Percentiles rank a stretch among this genome's conserved stretches.
These are phyloP conservation scores for Lysandra coridon DNA, from an alignment of 2,888 invertebrate species.

Conservation along the genomic window DNA sequence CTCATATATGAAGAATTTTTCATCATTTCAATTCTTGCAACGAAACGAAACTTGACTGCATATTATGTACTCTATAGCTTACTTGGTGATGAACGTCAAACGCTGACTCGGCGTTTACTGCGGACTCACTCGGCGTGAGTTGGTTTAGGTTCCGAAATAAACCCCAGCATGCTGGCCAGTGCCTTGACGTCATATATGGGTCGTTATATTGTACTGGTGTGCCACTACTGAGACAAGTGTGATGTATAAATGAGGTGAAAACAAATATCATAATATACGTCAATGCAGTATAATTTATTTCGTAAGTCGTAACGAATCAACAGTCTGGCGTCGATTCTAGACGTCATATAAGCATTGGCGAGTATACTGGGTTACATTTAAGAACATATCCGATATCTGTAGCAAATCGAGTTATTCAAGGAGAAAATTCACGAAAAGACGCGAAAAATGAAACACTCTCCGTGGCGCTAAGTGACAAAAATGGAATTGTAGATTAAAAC, in stretches of 20 bases:
- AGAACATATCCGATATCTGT: neutral
- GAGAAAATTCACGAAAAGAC: constrained; percentile 4
- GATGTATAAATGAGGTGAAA: too few relatives aligned
- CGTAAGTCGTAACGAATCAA: too few relatives aligned
- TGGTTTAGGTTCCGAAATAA: neutral
- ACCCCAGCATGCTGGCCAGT: too few relatives aligned
- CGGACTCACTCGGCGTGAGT: neutral
- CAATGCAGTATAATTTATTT: too few relatives aligned
- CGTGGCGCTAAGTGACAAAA: constrained; percentile 4
- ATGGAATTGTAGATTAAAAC: neutral
- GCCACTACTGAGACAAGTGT: too few relatives aligned
- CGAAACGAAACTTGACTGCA: neutral
- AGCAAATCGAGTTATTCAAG: neutral
- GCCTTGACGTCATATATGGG: too few relatives aligned
- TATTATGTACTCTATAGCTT: neutral
- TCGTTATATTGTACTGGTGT: too few relatives aligned
- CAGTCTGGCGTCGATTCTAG: too few relatives aligned
- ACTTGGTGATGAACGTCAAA: neutral
- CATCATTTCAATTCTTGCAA: neutral
- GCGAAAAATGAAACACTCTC: neutral
- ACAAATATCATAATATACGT: too few relatives aligned
- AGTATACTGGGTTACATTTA: neutral
- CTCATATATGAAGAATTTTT: neutral
- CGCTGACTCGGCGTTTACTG: neutral
- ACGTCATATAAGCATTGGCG: too few relatives aligned